Conservation (phyloP, 2,888 invertebrate species). For the Ophioninae sp. region DNA sequence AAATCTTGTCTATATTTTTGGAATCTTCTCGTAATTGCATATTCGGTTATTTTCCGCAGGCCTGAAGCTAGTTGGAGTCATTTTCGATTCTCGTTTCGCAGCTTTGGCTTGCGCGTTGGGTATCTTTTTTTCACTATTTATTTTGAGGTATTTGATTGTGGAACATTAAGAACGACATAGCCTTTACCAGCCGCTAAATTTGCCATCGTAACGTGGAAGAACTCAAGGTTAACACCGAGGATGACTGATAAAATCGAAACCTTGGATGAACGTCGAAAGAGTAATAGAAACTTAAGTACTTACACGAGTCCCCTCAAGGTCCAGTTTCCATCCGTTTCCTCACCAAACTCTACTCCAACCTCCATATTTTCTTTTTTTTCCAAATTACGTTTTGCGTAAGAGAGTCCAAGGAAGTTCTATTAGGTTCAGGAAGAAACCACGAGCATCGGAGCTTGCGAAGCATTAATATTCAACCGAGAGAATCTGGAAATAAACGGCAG, state of each 20-base stretch:
- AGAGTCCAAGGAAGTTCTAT: slow-evolving; percentile 12
- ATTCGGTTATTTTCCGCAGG: too few species aligned
- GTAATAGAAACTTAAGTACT: neutral
- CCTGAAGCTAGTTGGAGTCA: too few species aligned
- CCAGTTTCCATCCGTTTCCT: neutral
- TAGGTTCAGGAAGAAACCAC: slow-evolving; percentile 20
- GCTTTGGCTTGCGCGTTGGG: too few species aligned
- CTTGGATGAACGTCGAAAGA: neutral
- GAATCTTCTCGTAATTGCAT: too few species aligned
- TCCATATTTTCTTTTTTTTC: neutral
- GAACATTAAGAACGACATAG: too few species aligned
- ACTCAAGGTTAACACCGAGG: neutral
- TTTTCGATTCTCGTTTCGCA: too few species aligned
- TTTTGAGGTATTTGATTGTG: too few species aligned
- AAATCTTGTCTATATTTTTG: too few species aligned
- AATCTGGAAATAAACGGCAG: slow-evolving; percentile 47
- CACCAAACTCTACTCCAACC: neutral
- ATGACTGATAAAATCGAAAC: neutral
- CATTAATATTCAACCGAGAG: slow-evolving; percentile 53
- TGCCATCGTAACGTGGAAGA: too few species aligned
- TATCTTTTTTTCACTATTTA: too few species aligned
- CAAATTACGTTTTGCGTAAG: neutral
- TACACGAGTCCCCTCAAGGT: neutral
- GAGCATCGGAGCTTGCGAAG: slow-evolving; percentile 16
- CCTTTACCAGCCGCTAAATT: too few species aligned